Evolutionary conservation across 2,113 vertebrate species (phyloP).

Genomic region (Percopsis transmontana): DNA sequence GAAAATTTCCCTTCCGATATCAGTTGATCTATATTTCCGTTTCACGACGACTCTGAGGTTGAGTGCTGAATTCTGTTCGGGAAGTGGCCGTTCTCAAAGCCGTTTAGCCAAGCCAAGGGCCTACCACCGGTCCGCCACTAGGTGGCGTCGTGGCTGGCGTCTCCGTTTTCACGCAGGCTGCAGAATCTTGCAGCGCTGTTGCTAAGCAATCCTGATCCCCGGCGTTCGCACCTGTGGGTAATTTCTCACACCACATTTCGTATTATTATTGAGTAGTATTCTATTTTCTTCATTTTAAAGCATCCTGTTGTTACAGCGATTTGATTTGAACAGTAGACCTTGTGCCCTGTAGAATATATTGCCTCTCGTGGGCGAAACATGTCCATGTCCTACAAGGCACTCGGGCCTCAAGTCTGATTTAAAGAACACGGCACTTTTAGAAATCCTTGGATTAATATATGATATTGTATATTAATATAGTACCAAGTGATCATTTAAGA

Average conservation of each 20-base stretch:
- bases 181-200: constrained; percentile 65
- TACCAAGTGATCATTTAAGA: no score
- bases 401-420: no score
- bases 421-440: no score
- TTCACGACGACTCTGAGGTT: neutral
- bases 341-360: no score
- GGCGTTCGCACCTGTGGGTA: constrained; percentile 65
- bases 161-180: constrained; percentile 41
- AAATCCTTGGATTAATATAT: no score
- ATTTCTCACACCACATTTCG: constrained; percentile 28
- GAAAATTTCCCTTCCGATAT: constrained; percentile 5
- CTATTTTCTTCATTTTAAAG: constrained; percentile 57
- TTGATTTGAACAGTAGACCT: no score
- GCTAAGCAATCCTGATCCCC: constrained; percentile 73
- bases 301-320: neutral
- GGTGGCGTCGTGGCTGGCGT: constrained; percentile 66
- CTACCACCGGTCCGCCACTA: constrained; percentile 50
- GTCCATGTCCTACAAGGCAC: no score
- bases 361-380: no score
- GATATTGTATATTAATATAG: no score
- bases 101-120: neutral
- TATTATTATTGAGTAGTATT: no score
- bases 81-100: neutral
- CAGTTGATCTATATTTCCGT: neutral
- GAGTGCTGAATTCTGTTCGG: neutral